Conservation (phyloP, 53 echinoderm and acorn worm species). For the Zoroaster sp. region DNA sequence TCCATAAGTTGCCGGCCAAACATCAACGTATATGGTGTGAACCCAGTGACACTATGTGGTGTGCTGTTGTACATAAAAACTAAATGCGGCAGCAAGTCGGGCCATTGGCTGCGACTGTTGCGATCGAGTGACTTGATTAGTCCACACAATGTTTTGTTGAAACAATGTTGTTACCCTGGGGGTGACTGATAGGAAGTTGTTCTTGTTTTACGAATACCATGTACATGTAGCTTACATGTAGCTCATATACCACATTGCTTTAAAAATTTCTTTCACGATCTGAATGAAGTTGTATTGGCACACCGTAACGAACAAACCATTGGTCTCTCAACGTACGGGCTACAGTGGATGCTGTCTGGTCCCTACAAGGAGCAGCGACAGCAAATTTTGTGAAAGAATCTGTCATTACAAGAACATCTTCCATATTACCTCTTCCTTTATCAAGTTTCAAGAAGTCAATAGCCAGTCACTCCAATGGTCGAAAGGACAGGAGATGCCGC, state of each 20-base stretch:
- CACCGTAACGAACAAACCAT: conserved; percentile 78
- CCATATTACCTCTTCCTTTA: conserved; percentile 12
- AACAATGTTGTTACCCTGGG: conserved; percentile 56
- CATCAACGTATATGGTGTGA: conserved; percentile 50
- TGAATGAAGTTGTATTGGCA: conserved; percentile 67
- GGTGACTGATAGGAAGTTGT: conserved; percentile 70
- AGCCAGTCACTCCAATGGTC: conserved; percentile 63
- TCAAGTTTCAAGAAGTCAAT: conserved; percentile 68
- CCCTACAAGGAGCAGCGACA: conserved; percentile 59
- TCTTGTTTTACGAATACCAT: conserved; percentile 35
- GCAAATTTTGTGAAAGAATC: conserved; percentile 79
- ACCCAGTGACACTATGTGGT: conserved; percentile 57
- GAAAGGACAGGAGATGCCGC: conserved; percentile 40
- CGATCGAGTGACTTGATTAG: conserved; percentile 55
- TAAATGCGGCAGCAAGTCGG: conserved; percentile 46
- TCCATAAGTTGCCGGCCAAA: conserved; percentile 67
- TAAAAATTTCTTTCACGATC: conserved; percentile 81
- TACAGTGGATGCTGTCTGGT: conserved; percentile 78
- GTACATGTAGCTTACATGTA: conserved; percentile 51
- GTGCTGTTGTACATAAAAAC: conserved; percentile 64
- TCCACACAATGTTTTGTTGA: conserved; percentile 42
- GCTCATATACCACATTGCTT: conserved; percentile 49
- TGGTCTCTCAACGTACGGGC: conserved; percentile 60
- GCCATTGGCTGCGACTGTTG: conserved; percentile 48
- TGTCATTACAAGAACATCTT: conserved; percentile 71